Base-by-base conservation (phyloP, 2,797 vertebrate genomes). In the Chaetophractus vellerosus region DNA sequence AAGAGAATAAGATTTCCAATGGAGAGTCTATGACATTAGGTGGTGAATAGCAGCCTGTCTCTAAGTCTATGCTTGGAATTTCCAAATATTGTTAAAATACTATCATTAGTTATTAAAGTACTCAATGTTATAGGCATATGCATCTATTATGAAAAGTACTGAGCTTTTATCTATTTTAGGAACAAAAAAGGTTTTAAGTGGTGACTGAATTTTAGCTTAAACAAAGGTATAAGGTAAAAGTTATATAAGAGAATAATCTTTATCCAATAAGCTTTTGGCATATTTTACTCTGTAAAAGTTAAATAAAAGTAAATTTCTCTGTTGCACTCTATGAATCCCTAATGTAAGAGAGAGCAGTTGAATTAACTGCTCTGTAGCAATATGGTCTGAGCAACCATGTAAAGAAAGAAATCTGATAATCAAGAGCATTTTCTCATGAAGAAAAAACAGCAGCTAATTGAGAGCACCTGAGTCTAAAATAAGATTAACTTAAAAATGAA, bases 401-500 rank as follows among this genome's bases (percentile, higher is more conserved):
- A 91, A 97, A 97, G 71, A 63, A 95, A 93, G 33, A 93, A 75
- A 88, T 81, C 95, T 96, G 96, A 87, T 92, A 95, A 69, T 95
- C 88, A 28, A 31, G 81, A 76, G 78, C 50, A 66, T 31, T 91
- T 94, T 89, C 74, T 96, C 89, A 90, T 18, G 88, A 96, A 97
- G 76, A 63, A 93, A 89, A 87, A 94, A 85, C 23, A 90, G 1
- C 9, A 45, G 80, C 66, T 96, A 96, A 96, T 78, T 92, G 87
- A 95, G 38, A 97, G 63, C 28, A 87, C 81, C 91, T 96, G 89
- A 97, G 72, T 72, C 81, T 92, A 89, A 95, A 91, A 92, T 55
- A 92, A 95, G 74, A 91, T 96, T 94, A 94, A 82, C 91, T 93
- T 94, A 41, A 90, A 88, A 93, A 91, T 92, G 59, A 94, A 96